These are phyloP conservation scores for Alethe castanea DNA, from an alignment of 2,113 vertebrate genomes.

Conservation along the genomic window DNA sequence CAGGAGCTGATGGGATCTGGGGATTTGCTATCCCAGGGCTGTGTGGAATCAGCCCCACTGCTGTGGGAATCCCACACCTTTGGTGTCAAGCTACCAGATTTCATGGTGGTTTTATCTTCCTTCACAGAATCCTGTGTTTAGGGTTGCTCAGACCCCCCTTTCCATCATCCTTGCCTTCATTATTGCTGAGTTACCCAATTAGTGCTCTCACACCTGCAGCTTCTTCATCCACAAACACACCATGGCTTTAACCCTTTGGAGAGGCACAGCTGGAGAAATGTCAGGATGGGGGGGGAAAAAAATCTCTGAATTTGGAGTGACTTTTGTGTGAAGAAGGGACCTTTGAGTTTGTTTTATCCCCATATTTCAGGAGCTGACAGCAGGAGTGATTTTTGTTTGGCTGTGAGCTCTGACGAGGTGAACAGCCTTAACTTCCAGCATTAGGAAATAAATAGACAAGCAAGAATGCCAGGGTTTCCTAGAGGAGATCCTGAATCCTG, in stretches of 20 bases:
- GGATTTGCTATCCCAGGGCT: not conserved
- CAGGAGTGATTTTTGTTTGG: not conserved
- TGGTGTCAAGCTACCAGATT: not conserved
- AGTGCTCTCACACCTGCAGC: slow-evolving; percentile 6
- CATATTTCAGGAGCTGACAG: not conserved
- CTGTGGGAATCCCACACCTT: not conserved
- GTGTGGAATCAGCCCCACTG: rapidly evolving
- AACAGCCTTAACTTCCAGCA: not conserved
- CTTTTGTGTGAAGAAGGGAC: not conserved
- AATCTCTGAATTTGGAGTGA: not conserved
- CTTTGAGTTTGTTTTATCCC: not conserved
- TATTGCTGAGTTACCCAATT: not conserved
- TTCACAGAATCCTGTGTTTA: not conserved
- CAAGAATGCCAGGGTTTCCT: not conserved
- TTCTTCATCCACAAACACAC: not conserved
- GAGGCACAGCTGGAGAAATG: not conserved
- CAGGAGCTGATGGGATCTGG: not conserved
- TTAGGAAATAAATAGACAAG: not conserved
- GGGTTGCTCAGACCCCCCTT: not conserved
- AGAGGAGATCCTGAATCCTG: not conserved
- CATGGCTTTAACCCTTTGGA: not conserved
- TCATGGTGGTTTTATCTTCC: not conserved
- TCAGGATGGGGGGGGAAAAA: not conserved
- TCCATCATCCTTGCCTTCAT: not conserved
- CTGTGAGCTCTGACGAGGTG: not conserved